A percentile compares a stretch with the other conserved stretches of the same genome.
Evolutionary conservation across 2,113 vertebrate genomes (phyloP).

Genomic region (Pandion haliaetus): DNA sequence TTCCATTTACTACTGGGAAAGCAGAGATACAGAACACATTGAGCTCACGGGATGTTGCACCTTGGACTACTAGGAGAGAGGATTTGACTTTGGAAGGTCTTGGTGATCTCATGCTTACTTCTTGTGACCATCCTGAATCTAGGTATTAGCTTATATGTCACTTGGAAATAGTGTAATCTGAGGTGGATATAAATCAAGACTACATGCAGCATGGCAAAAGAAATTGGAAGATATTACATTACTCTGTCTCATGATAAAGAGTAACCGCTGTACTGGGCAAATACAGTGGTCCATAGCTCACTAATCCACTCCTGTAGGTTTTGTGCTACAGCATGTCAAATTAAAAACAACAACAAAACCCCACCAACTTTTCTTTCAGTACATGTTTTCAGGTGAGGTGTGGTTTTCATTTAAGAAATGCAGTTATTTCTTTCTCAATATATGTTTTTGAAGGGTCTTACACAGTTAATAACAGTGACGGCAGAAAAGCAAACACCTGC

Average conservation of each 20-base stretch:
- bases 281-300: background rate
- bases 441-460: background rate
- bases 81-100: background rate
- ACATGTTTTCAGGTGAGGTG: background rate
- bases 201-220: background rate
- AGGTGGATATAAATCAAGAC: background rate
- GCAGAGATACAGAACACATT: background rate
- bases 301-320: background rate
- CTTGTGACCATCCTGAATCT: background rate
- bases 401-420: background rate
- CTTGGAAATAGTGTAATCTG: background rate
- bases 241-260: background rate
- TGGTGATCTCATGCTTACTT: background rate
- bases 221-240: background rate
- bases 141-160: background rate
- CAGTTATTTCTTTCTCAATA: background rate
- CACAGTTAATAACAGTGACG: background rate
- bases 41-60: background rate
- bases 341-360: background rate
- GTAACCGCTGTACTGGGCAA: background rate
- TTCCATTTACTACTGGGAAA: background rate
- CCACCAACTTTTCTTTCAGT: background rate
- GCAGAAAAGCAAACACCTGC: background rate
- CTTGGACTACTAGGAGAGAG: background rate
- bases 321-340: background rate